phyloP scores from a whole-genome alignment of 2,113 vertebrate genomes.

The Platichthys flesus region DNA sequence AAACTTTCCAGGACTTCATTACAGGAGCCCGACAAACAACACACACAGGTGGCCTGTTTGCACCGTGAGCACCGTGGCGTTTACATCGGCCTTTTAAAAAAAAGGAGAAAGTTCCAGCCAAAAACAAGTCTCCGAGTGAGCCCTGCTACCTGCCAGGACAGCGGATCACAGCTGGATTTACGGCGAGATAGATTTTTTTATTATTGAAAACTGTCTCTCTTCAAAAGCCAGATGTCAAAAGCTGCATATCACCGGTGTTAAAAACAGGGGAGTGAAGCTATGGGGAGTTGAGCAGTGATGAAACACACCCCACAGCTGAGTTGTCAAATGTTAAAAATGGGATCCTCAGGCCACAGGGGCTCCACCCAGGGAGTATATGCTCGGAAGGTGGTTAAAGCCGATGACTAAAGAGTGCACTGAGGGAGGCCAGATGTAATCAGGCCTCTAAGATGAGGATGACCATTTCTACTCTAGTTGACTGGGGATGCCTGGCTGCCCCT shows the following conservation, averaged over 20 bases:
- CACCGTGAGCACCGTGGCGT: conserved; percentile 6
- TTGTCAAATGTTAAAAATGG: conserved; percentile 76
- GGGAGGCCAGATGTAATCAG: conserved; percentile 77
- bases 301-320: conserved; percentile 69
- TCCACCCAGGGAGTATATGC: conserved; percentile 70
- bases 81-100: conserved; percentile 20
- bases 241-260: conserved; percentile 32
- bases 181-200: conserved; percentile 23
- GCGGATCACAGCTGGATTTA: conserved; percentile 31
- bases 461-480: conserved; percentile 60
- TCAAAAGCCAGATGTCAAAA: conserved; percentile 46
- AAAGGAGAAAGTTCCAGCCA: conserved; percentile 7
- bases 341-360: conserved; percentile 65
- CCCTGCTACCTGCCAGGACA: conserved; percentile 38
- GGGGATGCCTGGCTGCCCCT: conserved; percentile 71
- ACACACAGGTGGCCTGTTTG: conserved; percentile 35
- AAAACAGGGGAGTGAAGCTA: conserved; percentile 47
- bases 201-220: conserved; percentile 1
- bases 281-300: conserved; percentile 45
- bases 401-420: conserved; percentile 60
- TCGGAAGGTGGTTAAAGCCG: conserved; percentile 57
- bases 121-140: conserved; percentile 20
- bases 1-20: conserved; percentile 14
- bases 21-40: conserved; percentile 32
- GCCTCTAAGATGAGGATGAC: conserved; percentile 67